Evolutionary conservation across 2,888 invertebrate genomes (phyloP), one percentile per base, ranked within the genome.

Genomic region (Chymomyza fuscimana): DNA sequence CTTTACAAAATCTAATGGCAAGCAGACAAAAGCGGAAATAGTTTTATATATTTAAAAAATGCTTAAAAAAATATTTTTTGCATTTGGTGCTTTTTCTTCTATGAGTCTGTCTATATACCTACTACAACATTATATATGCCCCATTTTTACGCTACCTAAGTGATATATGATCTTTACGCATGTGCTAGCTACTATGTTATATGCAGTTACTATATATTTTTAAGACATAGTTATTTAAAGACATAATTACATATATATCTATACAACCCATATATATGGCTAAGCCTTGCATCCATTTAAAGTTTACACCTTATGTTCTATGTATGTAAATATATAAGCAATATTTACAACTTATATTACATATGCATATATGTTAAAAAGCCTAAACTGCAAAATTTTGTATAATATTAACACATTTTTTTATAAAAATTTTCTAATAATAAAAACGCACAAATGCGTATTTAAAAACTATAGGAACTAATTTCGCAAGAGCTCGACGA

Each of bases 401-500:
- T 12, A n/a, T 54, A 54, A 19, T 16, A 54, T 19, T 54, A 19
- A 54, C 54, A n/a, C 22, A 54, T n/a, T 15, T 54, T 54, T 19
- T 54, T 54, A 54, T 3, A 10, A 32, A 56, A 63, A 62, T 59
- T 40, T 25, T 68, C 64, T 73, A 69, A 72, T 73, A 70, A 76
- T 80, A 67, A 71, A 74, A 83, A 25, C 58, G 15, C 60, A 75
- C 72, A 79, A 71, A 67, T 74, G 72, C 65, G 70, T 71, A 22
- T 22, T 58, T 25, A 62, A 78, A 73, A 70, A 74, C 72, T 85
- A 74, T 90, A 94, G 94, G 94, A 94, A 91, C 92, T 93, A 89
- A 93, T 94, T 89, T 93, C 93, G 92, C 93, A 93, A 93, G 95
- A 95, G 92, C 93, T 96, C 91, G 94, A 94, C 91, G 93, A 93